phyloP scores from a whole-genome alignment of 2,113 vertebrate genomes.

The Emydura subglobosa region DNA sequence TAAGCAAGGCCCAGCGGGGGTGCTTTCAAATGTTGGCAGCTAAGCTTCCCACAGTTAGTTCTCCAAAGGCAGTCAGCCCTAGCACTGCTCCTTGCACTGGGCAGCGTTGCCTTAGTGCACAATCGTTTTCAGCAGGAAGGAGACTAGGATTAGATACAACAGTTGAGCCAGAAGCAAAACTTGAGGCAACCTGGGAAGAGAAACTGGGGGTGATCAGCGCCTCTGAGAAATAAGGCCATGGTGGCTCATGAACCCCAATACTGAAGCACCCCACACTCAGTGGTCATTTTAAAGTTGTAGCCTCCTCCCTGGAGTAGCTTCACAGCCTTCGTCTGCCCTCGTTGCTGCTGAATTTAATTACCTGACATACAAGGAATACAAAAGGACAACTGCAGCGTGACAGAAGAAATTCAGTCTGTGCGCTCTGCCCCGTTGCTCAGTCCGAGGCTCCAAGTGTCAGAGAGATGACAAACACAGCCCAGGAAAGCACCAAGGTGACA shows the following conservation, averaged over 20 bases:
- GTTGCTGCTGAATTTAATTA: not conserved
- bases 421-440: too few species aligned
- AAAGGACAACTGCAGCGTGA: not conserved
- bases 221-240: not conserved
- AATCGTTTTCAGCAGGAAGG: not conserved
- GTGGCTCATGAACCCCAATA: not conserved
- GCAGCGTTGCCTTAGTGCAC: not conserved
- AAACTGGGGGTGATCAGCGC: accelerated
- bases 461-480: not conserved
- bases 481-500: not conserved
- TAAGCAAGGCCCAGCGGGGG: not conserved
- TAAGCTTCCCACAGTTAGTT: not conserved
- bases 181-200: not conserved
- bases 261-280: not conserved
- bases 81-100: not conserved
- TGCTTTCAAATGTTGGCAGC: conserved; percentile 26
- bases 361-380: not conserved
- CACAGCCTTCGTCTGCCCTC: not conserved
- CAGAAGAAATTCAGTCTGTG: not conserved
- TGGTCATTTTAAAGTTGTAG: not conserved
- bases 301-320: not conserved
- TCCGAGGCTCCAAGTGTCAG: not conserved
- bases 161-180: not conserved
- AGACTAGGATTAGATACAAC: not conserved
- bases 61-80: not conserved